Evolutionary conservation across 2,888 invertebrate genomes (phyloP).

Genomic region (Heliothis peltigera): DNA sequence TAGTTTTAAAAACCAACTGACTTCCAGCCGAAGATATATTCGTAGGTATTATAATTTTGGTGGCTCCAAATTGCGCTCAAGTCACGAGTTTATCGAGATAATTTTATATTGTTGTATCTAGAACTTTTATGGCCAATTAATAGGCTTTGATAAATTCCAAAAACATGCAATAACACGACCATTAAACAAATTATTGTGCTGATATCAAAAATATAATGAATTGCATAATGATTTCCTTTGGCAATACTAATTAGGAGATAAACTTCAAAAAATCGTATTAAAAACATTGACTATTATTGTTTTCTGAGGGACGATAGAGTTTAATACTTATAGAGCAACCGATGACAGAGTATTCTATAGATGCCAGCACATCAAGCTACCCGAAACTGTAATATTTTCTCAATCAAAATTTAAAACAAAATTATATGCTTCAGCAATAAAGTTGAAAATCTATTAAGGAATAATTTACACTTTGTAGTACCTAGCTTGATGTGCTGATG

Average conservation of each 20-base stretch:
- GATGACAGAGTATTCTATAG: no score
- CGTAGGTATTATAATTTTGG: conserved; percentile 25
- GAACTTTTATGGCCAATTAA: conserved; percentile 51
- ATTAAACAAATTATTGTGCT: conserved; percentile 44
- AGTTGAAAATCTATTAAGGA: no score
- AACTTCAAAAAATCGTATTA: neutral
- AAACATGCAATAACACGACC: conserved; percentile 48
- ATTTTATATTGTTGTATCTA: conserved; percentile 25
- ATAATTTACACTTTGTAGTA: no score
- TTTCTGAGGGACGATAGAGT: no score
- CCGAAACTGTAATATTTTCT: no score
- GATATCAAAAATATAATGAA: conserved; percentile 31
- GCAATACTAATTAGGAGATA: neutral
- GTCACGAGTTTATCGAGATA: conserved; percentile 53
- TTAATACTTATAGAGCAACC: no score
- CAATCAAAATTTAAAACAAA: no score
- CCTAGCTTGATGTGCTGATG: no score
- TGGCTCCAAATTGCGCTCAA: conserved; percentile 22
- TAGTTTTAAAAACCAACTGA: conserved; percentile 21
- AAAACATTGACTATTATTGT: no score
- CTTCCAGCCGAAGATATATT: conserved; percentile 1
- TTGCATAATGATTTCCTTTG: conserved; percentile 24
- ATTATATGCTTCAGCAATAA: no score
- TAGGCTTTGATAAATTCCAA: conserved; percentile 46
- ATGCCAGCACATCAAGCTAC: no score